A percentile compares a stretch with the other conserved stretches of the same genome.
These are phyloP conservation scores for Plectrocnemia conspersa DNA, from an alignment of 1,140 invertebrate genomes.

Conservation along the genomic window DNA sequence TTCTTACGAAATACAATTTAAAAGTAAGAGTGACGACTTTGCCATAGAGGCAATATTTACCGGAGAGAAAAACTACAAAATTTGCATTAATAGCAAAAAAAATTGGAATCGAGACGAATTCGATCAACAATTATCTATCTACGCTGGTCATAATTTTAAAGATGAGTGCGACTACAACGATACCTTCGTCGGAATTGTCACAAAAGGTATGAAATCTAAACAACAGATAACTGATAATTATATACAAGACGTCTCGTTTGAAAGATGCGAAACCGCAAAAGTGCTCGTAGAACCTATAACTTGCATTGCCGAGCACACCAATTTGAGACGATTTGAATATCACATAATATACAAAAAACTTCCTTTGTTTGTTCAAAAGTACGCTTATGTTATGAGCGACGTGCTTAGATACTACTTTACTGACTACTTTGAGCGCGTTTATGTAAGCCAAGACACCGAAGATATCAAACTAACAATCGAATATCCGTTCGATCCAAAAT, in stretches of 20 bases:
- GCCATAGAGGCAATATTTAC: not conserved
- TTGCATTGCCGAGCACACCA: constrained; percentile 31
- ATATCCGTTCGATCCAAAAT: too few relatives aligned
- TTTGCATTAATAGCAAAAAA: constrained; percentile 42
- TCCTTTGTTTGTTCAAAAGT: too few relatives aligned
- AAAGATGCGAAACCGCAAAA: too few relatives aligned
- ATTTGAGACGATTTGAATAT: constrained; percentile 15
- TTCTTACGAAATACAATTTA: not conserved
- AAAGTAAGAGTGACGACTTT: not conserved
- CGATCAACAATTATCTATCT: constrained; percentile 36
- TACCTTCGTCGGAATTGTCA: not conserved
- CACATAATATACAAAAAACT: constrained; percentile 18
- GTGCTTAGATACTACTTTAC: too few relatives aligned
- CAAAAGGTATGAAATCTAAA: constrained; percentile 12
- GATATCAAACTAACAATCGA: too few relatives aligned
- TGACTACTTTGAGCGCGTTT: too few relatives aligned
- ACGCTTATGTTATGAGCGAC: too few relatives aligned
- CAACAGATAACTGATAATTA: constrained; percentile 29
- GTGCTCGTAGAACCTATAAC: constrained; percentile 7
- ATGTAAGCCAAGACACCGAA: too few relatives aligned
- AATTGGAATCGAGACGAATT: constrained; percentile 39
- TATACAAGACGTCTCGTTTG: too few relatives aligned
- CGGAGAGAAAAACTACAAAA: constrained; percentile 31
- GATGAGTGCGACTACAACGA: constrained; percentile 10
- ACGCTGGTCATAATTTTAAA: not conserved